Base-by-base conservation (phyloP, 2,113 vertebrate species). In the Lates calcarifer region DNA sequence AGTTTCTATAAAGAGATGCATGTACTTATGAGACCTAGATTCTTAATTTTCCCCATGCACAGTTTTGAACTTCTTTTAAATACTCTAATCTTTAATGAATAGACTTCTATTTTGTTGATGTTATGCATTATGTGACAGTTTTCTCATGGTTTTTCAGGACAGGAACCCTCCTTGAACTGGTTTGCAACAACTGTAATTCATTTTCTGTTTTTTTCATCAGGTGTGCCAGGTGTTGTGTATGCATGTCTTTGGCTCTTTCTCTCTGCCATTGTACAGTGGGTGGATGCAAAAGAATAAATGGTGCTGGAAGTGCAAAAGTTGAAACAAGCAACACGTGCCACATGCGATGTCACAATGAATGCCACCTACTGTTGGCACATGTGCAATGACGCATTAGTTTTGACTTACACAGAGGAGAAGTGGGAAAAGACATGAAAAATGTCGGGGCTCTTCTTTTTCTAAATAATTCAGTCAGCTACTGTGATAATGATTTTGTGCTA, bases 261-360 rank as follows among this genome's bases (percentile, higher is more conserved):
- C 20, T 41, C 26, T 33, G 60, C 33, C 28, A 15, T 14, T 56
- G 26, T 66, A 17, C 33, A 26, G 69, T 80, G 53, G 53, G 81
- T 29, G 53, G 56, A 61, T 63, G 60, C 7, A 13, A 45, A 68
- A 65, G 24, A 88, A 85, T 83, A 80, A 80, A 86, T 35, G 17
- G 20, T 15, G 14, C 6, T n/a, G 37, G 39, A 70, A 39, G 62
- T 53, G 47, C 3, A 1, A 79, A 75, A 76, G 51, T 69, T 77
- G 9, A 83, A 68, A 58, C 7, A 31, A 28, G 18, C 28, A 35
- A 22, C 88, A 89, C 66, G 49, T 90, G 77, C 73, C 37, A 28
- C 13, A 85, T 51, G 78, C 61, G 49, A 49, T 75, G 41, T 71
- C 3, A 41, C 18, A 63, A 43, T 45, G 5, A 72, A 51, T 3